Percentiles rank a stretch among this genome's conserved stretches.
These are phyloP conservation scores for Phylloscopus trochiloides DNA, from an alignment of 2,113 vertebrate genomes.

Conservation along the genomic window DNA sequence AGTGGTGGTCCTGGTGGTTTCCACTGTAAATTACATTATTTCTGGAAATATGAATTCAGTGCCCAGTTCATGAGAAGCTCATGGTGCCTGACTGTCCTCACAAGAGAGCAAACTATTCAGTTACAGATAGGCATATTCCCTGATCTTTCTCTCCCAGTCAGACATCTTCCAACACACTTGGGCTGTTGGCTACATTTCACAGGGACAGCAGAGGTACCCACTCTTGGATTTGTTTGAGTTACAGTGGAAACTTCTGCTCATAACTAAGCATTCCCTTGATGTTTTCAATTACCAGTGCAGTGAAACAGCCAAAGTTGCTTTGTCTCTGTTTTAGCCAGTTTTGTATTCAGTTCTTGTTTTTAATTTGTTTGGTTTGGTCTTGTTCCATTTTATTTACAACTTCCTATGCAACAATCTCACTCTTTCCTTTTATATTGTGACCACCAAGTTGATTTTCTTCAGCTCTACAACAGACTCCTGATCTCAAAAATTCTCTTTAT, in stretches of 20 bases:
- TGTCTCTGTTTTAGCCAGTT: neutral
- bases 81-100: neutral
- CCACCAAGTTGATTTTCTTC: neutral
- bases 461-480: neutral
- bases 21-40: neutral
- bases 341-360: neutral
- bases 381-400: neutral
- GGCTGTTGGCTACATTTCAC: neutral
- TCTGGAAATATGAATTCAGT: neutral
- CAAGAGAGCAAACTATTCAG: neutral
- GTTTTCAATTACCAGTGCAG: neutral
- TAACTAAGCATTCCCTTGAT: neutral
- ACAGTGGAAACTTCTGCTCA: neutral
- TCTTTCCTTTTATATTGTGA: neutral
- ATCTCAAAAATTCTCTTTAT: neutral
- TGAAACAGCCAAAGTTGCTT: neutral
- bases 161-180: rapidly evolving
- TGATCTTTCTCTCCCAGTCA: neutral
- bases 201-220: rapidly evolving
- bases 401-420: neutral
- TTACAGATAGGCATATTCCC: rapidly evolving
- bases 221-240: neutral
- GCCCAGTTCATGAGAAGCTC: neutral
- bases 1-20: neutral
- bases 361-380: rapidly evolving